A percentile compares a stretch with the other conserved stretches of the same genome.
Conservation (phyloP, 2,113 vertebrate species). For the zebrafish (Danio rerio) region DNA sequence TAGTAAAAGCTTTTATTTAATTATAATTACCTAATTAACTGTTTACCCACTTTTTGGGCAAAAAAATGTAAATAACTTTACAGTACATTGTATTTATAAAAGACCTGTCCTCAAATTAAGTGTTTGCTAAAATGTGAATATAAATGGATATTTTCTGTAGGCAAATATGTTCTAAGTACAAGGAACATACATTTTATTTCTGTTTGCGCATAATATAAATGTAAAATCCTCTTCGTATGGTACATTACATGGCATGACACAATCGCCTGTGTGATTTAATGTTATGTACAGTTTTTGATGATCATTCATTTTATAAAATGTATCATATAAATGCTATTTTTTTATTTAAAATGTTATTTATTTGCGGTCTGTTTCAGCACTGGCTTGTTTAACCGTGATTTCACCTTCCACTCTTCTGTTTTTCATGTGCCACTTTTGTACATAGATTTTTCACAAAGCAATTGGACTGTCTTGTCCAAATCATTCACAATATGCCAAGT, state of each 20-base stretch:
- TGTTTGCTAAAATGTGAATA: not conserved
- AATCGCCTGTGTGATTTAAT: not conserved
- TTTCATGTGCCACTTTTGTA: not conserved
- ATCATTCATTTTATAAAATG: not conserved
- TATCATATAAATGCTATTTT: not conserved
- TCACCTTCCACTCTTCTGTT: not conserved
- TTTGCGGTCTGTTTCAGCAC: slow-evolving; percentile 1
- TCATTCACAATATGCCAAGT: not conserved
- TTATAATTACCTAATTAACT: not conserved
- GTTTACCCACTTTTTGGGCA: not conserved
- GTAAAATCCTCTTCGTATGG: not conserved
- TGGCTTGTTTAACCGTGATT: not conserved
- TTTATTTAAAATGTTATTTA: slow-evolving; percentile 1
- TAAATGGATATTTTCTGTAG: not conserved
- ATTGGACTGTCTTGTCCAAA: not conserved
- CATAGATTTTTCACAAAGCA: not conserved
- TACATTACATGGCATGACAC: not conserved
- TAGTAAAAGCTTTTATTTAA: not conserved
- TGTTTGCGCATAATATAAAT: not conserved
- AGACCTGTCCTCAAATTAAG: not conserved
- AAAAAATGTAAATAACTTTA: not conserved
- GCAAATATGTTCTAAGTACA: not conserved
- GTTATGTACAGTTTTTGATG: not conserved
- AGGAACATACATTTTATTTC: not conserved
- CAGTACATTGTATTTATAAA: not conserved